Evolutionary conservation across 2,888 invertebrate genomes (phyloP).

Genomic region (Ametastegia equiseti): DNA sequence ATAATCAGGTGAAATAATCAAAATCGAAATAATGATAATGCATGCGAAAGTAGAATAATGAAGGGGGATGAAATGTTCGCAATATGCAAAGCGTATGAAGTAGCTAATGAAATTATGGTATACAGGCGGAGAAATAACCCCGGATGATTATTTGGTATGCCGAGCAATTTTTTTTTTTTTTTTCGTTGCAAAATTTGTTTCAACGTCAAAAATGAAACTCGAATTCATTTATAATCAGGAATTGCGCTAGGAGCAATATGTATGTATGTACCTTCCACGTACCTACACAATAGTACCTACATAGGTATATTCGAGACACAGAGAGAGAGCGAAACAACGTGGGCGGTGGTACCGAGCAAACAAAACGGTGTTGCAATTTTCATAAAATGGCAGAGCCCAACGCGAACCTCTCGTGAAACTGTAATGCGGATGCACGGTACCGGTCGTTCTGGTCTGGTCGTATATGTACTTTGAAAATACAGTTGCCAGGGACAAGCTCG

Average conservation of each 20-base stretch:
- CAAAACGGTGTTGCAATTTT: conserved; percentile 68
- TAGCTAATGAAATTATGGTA: not conserved
- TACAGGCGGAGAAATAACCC: not conserved
- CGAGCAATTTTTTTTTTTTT: too few relatives aligned
- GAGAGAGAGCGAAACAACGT: not conserved
- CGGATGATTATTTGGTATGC: not conserved
- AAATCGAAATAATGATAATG: too few relatives aligned
- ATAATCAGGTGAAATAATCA: not conserved
- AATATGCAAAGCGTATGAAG: not conserved
- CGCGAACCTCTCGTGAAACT: conserved; percentile 42
- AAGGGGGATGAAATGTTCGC: not conserved
- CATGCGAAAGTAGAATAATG: not conserved
- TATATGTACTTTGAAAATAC: conserved; percentile 36
- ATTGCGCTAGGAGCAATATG: conserved; percentile 1
- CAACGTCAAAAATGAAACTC: not conserved
- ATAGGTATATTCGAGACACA: not conserved
- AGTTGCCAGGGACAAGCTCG: conserved; percentile 39
- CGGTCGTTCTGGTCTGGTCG: conserved; percentile 11
- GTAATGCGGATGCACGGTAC: conserved; percentile 27
- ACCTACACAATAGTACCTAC: not conserved
- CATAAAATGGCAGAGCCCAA: conserved; percentile 66
- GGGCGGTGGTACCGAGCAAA: conserved; percentile 57
- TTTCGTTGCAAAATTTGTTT: too few relatives aligned
- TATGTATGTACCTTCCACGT: conserved; percentile 19
- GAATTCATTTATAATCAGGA: conserved; percentile 17